phyloP scores from a whole-genome alignment of 2,888 invertebrate species.

The Monochamus alternatus region DNA sequence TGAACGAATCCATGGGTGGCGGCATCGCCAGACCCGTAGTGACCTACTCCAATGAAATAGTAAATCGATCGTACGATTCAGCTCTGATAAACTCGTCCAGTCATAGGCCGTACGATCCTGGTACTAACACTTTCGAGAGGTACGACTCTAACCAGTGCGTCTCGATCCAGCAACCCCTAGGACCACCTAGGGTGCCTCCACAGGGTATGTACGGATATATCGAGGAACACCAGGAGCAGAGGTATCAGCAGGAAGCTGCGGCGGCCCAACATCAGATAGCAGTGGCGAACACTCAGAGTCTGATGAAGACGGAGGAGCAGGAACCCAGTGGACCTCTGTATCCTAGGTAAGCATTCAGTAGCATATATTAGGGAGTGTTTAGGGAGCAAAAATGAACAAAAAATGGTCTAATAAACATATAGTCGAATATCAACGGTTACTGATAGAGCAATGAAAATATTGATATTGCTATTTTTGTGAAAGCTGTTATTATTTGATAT shows the following conservation, averaged over 20 bases:
- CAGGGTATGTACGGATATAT: conserved; percentile 78
- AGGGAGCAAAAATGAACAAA: no score
- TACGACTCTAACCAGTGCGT: conserved; percentile 74
- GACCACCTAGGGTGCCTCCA: conserved; percentile 70
- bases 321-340: conserved; percentile 83
- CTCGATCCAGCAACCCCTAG: conserved; percentile 71
- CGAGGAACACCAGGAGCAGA: conserved; percentile 77
- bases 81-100: conserved; percentile 72
- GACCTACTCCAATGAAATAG: conserved; percentile 75
- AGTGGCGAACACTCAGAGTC: conserved; percentile 72
- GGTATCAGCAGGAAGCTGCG: conserved; percentile 68
- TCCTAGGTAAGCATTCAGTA: conserved; percentile 74
- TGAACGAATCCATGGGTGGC: conserved; percentile 76
- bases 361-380: background rate
- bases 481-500: no score
- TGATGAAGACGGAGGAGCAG: conserved; percentile 81
- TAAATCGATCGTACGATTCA: conserved; percentile 71
- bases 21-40: conserved; percentile 75
- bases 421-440: no score
- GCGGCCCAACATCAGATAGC: conserved; percentile 73
- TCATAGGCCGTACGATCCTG: conserved; percentile 76
- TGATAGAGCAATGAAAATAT: no score
- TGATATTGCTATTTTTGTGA: no score
- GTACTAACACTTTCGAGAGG: conserved; percentile 57
- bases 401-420: no score